Conservation (phyloP, 2,797 vertebrate genomes). For the Ctenopoma kingsleyae region DNA sequence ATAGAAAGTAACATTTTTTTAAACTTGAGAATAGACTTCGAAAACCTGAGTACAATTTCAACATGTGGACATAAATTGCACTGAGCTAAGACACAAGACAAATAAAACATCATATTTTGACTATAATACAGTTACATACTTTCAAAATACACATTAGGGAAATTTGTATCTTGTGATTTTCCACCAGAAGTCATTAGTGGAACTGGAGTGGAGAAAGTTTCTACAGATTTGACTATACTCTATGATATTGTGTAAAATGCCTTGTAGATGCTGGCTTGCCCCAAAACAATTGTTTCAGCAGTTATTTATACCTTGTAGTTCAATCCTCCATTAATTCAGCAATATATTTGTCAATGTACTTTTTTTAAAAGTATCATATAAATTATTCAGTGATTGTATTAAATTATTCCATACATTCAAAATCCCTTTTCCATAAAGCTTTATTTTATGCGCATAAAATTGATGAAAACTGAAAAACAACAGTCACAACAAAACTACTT, state of each 20-base stretch:
- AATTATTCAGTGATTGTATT: neutral
- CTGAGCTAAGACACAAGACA: neutral
- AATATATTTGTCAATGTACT: neutral
- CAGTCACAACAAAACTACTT: neutral
- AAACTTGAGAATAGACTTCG: too few relatives aligned
- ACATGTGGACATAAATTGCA: neutral
- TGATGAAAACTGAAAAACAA: neutral
- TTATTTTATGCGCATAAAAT: slow-evolving; percentile 20
- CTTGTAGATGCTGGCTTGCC: too few relatives aligned
- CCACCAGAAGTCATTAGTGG: neutral
- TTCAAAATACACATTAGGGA: neutral
- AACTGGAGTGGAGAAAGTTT: neutral
- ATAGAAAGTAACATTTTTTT: neutral
- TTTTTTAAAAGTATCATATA: too few relatives aligned
- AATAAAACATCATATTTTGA: neutral
- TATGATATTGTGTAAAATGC: too few relatives aligned
- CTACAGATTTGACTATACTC: too few relatives aligned
- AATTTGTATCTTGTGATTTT: neutral
- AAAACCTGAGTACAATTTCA: too few relatives aligned
- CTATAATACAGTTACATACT: neutral
- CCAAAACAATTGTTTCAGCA: too few relatives aligned
- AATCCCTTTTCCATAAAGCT: neutral
- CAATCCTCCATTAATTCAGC: neutral
- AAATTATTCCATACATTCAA: neutral
- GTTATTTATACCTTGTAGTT: neutral